Evolutionary conservation across 2,113 vertebrate genomes (phyloP), one percentile per base, ranked within the genome.

Genomic region (Athene noctua): DNA sequence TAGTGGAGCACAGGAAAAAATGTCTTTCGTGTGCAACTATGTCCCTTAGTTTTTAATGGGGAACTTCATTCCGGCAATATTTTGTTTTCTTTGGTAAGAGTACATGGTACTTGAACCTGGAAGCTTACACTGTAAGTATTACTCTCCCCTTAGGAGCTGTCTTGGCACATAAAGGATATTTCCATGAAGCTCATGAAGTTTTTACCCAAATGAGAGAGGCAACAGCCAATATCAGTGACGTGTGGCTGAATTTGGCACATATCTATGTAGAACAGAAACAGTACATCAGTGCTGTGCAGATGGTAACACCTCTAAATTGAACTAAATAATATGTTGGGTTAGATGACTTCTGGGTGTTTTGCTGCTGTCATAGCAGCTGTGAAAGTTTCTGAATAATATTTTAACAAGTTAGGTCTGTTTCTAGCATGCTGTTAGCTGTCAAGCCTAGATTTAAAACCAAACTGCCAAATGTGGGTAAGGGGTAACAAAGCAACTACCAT

Each of bases 221-320:
- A 90, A 99, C 99, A 2, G 99, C 99, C 9, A 99, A 99, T 93
- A 99, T 99, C 98, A 99, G 99, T n/a, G 99, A 99, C 29, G 99
- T 99, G 87, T 99, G 99, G 99, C 96, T 99, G 32, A 99, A 99
- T 92, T 93, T 99, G n/a, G 99, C 99, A 74, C 99, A 99, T 92
- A 99, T 99, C 97, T 99, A 99, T 2, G 99, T 99, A 12, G 99
- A 99, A 82, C 99, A 99, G 98, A 99, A 99, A 80, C 99, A 99
- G 91, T 99, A 99, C 98, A 99, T 99, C 98, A 99, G 99, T 42
- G 99, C 99, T 10, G 99, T 99, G 84, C 99, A 99, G 96, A 99
- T 99, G 99, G 99, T 99, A 98, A 98, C 80, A 52, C 74, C 84
- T 88, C 61, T 92, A 30, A 51, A 11, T 63, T 94, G 52, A 81